phyloP scores from a whole-genome alignment of 1,140 invertebrate genomes.

The Probaryconus sp. region DNA sequence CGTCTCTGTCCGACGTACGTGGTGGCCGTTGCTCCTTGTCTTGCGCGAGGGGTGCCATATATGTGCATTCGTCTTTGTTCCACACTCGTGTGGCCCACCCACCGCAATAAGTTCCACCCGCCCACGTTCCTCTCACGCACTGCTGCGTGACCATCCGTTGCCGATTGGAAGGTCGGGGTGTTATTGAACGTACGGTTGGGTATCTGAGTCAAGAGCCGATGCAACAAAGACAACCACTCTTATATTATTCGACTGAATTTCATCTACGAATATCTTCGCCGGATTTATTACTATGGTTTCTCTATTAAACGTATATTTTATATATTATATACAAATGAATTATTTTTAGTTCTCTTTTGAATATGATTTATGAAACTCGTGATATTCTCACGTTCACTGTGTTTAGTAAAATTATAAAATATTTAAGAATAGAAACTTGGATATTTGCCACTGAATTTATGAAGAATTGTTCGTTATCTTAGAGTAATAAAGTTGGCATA shows the following conservation, averaged over 20 bases:
- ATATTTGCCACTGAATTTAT: too few species aligned
- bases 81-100: constrained; percentile 68
- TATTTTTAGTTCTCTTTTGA: too few species aligned
- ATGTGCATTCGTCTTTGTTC: constrained; percentile 44
- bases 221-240: constrained; percentile 41
- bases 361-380: too few species aligned
- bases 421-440: too few species aligned
- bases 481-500: too few species aligned
- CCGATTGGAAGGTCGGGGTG: constrained; percentile 70
- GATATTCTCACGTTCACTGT: too few species aligned
- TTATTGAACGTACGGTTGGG: constrained; percentile 63
- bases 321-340: too few species aligned
- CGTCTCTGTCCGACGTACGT: constrained; percentile 22
- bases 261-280: constrained; percentile 36
- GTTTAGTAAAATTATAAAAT: too few species aligned
- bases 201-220: constrained; percentile 38
- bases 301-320: too few species aligned
- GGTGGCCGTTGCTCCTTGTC: constrained; percentile 23
- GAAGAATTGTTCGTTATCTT: too few species aligned
- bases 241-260: constrained; percentile 49
- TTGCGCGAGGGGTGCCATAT: constrained; percentile 24
- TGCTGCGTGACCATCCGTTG: constrained; percentile 70
- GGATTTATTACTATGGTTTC: too few species aligned
- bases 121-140: constrained; percentile 72
- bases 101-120: constrained; percentile 72